Base-by-base conservation (phyloP, 1,140 invertebrate genomes). In the Magallana angulata region DNA sequence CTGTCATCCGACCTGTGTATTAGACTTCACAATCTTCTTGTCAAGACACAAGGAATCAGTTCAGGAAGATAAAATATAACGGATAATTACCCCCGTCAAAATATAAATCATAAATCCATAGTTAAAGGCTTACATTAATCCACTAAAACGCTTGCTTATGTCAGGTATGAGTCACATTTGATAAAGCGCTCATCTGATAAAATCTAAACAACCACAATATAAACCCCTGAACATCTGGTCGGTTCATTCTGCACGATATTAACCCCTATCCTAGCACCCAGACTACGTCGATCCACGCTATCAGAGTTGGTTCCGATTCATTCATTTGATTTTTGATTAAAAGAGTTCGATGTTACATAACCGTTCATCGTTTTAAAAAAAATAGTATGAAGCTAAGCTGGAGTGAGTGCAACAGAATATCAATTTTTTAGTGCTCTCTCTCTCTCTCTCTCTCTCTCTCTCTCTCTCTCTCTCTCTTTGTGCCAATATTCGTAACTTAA, bases 31-130 rank as follows among this genome's bases (percentile, higher is more conserved):
- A 76, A 4, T 30, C 8, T 76, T 76, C 68, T 24, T 76, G 68
- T 30, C 68, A 76, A 11, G 24, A 76, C 18, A 30, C 24, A 18
- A 12, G 36, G 30, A 76, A 18, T 12, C 24, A 30, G 11, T 36
- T 76, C 24, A 76, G 24, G 36, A 76, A 76, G 68, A 30, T 76
- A 76, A 76, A 76, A 76, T 36, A 76, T 76, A 76, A 76, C 68
- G 24, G 68, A 76, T 76, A 76, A 76, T 76, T 76, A 76, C 68
- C 68, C 68, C 11, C 68, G 68, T 76, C 68, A 76, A 76, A 76
- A 76, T 76, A 76, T 76, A 76, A 76, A 76, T 76, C 68, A 76
- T 76, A 36, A 12, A 64, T 64, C 16, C 60, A 62, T n/a, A 64
- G 60, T 64, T 64, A n/a, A 64, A 64, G 36, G 36, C 24, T 30